Base-by-base conservation (phyloP, 2,113 vertebrate genomes). In the Scatophagus argus region DNA sequence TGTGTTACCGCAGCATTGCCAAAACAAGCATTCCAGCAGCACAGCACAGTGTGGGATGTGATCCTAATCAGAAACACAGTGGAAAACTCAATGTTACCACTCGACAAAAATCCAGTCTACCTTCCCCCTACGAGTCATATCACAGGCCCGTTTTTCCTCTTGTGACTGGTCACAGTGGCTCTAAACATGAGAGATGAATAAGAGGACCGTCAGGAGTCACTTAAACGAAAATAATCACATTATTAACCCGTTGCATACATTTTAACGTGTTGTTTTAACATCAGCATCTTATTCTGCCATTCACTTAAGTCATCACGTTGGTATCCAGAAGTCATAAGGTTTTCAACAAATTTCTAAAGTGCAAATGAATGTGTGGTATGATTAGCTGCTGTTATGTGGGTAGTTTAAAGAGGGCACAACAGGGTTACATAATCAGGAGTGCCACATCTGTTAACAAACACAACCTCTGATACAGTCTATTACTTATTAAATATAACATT, bases 1-100 rank as follows among this genome's bases (percentile, higher is more conserved):
- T 89, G 63, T 89, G 86, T 88, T 64, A 81, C 86, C 47, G 44
- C 67, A 58, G 27, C 32, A 6, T 74, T 89, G 94, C 94, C 94
- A 95, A 94, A 87, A 87, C 80, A 93, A 93, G 90, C 93, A 93
- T 93, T 93, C 93, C 91, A 83, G 70, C 29, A 81, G 84, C 77
- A 62, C 71, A 80, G 82, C 81, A 9, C 89, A 68, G 84, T 80
- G 85, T 84, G 85, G 86, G 90, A 90, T 91, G 84, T 81, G 91
- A 91, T 91, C 68, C 68, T 88, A 91, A 91, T 93, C 91, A 90
- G 72, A 84, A 81, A 79, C 88, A 69, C 82, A 74, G 86, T 88
- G 90, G 90, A 91, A 93, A 92, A 88, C 74, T 90, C 81, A 41
- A 32, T 86, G 54, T 59, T 23, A 67, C 79, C n/a, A 55, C 56